Conservation (phyloP, 2,797 vertebrate genomes). For the Eulemur rubriventer region DNA sequence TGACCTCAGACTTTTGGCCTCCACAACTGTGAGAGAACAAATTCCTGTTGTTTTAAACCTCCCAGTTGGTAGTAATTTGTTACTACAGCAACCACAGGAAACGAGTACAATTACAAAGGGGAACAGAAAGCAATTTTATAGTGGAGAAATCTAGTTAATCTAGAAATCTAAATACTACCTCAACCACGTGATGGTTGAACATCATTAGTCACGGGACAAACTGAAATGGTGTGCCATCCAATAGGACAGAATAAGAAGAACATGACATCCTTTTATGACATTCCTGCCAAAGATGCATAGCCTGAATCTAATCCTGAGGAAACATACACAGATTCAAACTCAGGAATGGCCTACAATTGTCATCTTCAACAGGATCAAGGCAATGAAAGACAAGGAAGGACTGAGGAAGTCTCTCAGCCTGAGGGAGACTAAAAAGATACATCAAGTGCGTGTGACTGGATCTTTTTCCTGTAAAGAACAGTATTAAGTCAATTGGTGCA, state of each 20-base stretch:
- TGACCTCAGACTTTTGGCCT: background rate
- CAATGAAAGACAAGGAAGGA: background rate
- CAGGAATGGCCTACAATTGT: background rate
- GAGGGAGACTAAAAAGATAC: background rate
- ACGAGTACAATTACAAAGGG: background rate
- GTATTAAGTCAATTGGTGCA: background rate
- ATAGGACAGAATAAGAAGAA: background rate
- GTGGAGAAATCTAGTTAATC: background rate
- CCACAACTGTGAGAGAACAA: background rate
- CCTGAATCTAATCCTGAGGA: background rate
- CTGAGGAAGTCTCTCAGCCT: background rate
- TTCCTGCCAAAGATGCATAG: background rate
- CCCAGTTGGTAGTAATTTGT: background rate
- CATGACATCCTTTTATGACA: background rate
- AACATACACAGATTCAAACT: background rate
- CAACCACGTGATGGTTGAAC: background rate
- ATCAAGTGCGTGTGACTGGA: background rate
- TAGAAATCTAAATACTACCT: background rate
- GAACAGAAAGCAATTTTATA: background rate
- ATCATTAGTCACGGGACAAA: background rate
- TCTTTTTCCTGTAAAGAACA: background rate
- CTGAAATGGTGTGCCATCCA: background rate
- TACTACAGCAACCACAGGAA: background rate
- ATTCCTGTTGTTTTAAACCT: background rate
- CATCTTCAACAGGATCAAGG: background rate